Evolutionary conservation across 2,797 vertebrate genomes (phyloP).

Genomic region (Sebastolobus alascanus): DNA sequence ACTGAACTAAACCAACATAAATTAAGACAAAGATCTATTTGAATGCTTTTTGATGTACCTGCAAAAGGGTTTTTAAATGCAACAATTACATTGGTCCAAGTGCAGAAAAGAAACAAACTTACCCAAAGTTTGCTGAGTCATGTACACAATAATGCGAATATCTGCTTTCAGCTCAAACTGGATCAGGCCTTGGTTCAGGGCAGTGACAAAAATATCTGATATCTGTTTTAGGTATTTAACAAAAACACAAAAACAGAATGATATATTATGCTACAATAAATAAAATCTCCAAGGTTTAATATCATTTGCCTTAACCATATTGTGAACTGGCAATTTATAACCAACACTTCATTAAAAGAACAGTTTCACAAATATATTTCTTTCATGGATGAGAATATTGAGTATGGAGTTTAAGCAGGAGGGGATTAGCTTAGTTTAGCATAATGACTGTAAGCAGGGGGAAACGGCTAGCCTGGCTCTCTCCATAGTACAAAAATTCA

Average conservation of each 20-base stretch:
- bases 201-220: conserved; percentile 89
- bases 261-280: not conserved
- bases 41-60: conserved; percentile 16
- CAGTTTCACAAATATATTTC: not conserved
- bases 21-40: conserved; percentile 18
- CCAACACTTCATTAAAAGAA: not conserved
- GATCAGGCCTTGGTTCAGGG: conserved; percentile 94
- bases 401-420: not conserved
- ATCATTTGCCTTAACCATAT: not conserved
- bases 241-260: conserved; percentile 21
- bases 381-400: not conserved
- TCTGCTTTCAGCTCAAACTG: conserved; percentile 96
- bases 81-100: not conserved
- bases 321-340: not conserved
- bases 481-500: not conserved
- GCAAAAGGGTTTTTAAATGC: conserved; percentile 23
- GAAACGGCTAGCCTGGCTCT: not conserved
- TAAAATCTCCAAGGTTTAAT: not conserved
- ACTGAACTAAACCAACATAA: conserved; percentile 18
- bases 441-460: not conserved
- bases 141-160: conserved; percentile 90
- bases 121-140: conserved; percentile 96
- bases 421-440: not conserved
- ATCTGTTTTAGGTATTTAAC: conserved; percentile 81
- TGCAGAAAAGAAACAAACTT: conserved; percentile 68